Conservation (phyloP, 2,888 invertebrate genomes). For the Drosophila recens region DNA sequence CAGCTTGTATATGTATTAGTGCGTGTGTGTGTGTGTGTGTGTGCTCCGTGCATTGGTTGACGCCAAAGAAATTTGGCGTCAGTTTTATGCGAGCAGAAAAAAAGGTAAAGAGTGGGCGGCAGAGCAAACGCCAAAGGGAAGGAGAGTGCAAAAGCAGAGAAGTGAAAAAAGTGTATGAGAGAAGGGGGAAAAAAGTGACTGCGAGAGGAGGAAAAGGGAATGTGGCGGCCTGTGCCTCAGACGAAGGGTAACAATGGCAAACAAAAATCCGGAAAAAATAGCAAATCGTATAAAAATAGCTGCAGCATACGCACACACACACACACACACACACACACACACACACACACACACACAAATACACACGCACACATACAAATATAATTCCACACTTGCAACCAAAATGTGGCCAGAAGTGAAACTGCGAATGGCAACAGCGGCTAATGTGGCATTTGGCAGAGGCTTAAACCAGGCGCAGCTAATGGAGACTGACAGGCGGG, state of each 20-base stretch:
- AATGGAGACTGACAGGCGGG: conserved; percentile 23
- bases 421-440: conserved; percentile 26
- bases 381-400: conserved; percentile 16
- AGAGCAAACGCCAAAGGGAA: neutral
- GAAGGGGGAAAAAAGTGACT: neutral
- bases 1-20: conserved; percentile 8
- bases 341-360: no score
- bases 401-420: conserved; percentile 17
- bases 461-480: conserved; percentile 9
- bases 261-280: conserved; percentile 79
- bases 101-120: conserved; percentile 23
- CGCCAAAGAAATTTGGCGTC: conserved; percentile 80
- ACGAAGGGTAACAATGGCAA: conserved; percentile 68
- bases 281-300: conserved; percentile 77
- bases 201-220: neutral
- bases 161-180: neutral
- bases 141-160: no score
- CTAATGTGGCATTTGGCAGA: conserved; percentile 67
- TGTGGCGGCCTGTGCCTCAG: conserved; percentile 9
- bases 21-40: conserved; percentile 13
- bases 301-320: conserved; percentile 43
- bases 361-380: no score
- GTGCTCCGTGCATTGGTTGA: conserved; percentile 67
- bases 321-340: conserved; percentile 11
- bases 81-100: conserved; percentile 65